These are phyloP conservation scores for Grammomys surdaster DNA, from an alignment of 2,113 vertebrate species.

Conservation along the genomic window DNA sequence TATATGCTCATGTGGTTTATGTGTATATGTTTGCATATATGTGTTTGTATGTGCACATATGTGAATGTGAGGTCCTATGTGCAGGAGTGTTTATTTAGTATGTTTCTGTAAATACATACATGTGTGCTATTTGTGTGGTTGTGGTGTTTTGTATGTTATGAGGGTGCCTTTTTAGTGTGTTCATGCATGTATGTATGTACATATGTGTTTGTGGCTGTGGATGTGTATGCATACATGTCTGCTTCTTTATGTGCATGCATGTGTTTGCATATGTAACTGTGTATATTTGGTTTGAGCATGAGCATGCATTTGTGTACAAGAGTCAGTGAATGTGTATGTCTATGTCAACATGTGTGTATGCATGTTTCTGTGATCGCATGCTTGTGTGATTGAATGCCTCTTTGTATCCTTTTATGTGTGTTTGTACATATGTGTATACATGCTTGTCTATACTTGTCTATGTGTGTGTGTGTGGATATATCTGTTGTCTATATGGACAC, in stretches of 20 bases:
- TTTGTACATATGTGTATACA: neutral
- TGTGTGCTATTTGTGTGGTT: neutral
- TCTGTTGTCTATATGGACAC: neutral
- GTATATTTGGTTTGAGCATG: neutral
- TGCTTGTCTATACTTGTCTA: neutral
- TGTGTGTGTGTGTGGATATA: neutral
- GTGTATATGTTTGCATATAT: neutral
- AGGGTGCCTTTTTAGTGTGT: neutral
- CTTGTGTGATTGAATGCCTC: neutral
- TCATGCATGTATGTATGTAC: neutral
- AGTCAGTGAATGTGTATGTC: neutral
- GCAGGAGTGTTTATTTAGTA: neutral
- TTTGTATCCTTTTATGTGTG: neutral
- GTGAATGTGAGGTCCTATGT: neutral
- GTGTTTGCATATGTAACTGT: neutral
- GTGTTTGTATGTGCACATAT: neutral
- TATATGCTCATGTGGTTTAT: neutral
- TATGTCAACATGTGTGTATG: neutral
- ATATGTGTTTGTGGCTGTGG: neutral
- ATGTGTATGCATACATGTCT: neutral
- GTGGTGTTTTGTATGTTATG: neutral
- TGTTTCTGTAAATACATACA: neutral
- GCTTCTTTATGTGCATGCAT: neutral
- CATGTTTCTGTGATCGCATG: neutral
- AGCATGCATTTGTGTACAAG: neutral